Percentiles rank a stretch among this genome's conserved stretches.
These are phyloP conservation scores for Pantherophis vulpinus DNA, from an alignment of 2,797 vertebrate genomes.

Conservation along the genomic window DNA sequence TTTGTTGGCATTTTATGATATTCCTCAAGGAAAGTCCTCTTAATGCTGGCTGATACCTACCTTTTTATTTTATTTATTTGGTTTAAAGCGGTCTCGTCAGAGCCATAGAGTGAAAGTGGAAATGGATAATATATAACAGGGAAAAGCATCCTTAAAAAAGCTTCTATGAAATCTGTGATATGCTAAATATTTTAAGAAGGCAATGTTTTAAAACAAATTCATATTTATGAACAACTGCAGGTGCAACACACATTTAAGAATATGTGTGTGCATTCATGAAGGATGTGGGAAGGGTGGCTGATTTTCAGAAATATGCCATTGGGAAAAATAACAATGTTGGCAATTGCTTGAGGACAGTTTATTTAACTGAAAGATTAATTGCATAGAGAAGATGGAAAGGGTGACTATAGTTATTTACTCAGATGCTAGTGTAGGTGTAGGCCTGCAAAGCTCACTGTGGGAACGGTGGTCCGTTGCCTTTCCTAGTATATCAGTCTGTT, in stretches of 20 bases:
- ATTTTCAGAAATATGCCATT: conserved; percentile 70
- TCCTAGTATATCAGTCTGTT: conserved; percentile 88
- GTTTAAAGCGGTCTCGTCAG: background rate
- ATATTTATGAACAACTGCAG: conserved; percentile 56
- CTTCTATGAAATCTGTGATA: conserved; percentile 59
- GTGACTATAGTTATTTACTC: conserved; percentile 95
- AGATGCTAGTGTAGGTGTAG: conserved; percentile 98
- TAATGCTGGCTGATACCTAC: conserved; percentile 53
- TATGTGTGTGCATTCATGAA: conserved; percentile 55
- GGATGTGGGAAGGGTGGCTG: conserved; percentile 1
- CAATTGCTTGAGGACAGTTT: conserved; percentile 83
- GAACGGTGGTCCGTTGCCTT: conserved; percentile 86
- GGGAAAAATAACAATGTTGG: conserved; percentile 69
- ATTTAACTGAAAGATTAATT: conserved; percentile 93
- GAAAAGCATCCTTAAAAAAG: conserved; percentile 54
- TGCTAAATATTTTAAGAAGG: conserved; percentile 54
- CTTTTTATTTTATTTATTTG: conserved; percentile 37
- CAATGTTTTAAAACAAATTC: conserved; percentile 47
- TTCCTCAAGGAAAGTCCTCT: conserved; percentile 11
- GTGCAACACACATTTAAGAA: conserved; percentile 63
- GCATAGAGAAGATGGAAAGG: conserved; percentile 91
- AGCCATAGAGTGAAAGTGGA: conserved; percentile 56
- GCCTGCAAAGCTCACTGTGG: conserved; percentile 84
- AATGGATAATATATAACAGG: conserved; percentile 63
- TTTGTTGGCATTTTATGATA: conserved; percentile 9